Evolutionary conservation across 1,140 invertebrate species (phyloP).

Genomic region (Nasonia giraulti): DNA sequence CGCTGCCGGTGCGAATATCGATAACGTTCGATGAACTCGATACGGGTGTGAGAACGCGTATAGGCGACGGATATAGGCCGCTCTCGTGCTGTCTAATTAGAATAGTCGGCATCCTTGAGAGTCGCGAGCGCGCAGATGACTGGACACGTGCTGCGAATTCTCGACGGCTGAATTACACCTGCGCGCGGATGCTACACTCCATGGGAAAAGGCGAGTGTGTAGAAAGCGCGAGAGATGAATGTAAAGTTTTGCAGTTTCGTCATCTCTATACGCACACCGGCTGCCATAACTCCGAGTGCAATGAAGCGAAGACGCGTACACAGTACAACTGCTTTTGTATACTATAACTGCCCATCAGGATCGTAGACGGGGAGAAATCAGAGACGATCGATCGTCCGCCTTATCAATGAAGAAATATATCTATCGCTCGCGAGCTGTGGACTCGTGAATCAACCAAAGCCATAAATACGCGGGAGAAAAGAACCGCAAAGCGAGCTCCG

Average conservation of each 20-base stretch:
- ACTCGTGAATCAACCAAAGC: slow-evolving; percentile 40
- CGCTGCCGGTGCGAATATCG: background rate
- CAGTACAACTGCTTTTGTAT: background rate
- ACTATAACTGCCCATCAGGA: background rate
- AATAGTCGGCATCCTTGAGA: slow-evolving; percentile 43
- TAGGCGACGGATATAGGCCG: background rate
- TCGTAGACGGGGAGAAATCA: background rate
- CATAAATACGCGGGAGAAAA: slow-evolving; percentile 41
- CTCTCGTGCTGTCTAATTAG: background rate
- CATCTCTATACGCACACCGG: background rate
- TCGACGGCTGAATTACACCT: background rate
- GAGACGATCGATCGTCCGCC: background rate
- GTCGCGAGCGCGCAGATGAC: slow-evolving; percentile 10
- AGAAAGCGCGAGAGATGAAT: slow-evolving; percentile 6
- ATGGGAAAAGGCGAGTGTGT: background rate
- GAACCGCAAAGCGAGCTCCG: slow-evolving; percentile 24
- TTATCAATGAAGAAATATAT: slow-evolving; percentile 51
- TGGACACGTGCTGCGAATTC: slow-evolving; percentile 30
- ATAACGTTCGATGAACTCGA: background rate
- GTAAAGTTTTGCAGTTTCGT: slow-evolving; percentile 17
- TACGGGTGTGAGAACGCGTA: background rate
- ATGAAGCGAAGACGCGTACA: background rate
- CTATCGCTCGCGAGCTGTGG: slow-evolving; percentile 9
- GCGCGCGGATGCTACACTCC: background rate
- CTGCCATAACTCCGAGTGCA: background rate